These are phyloP conservation scores for Cylindroiulus punctatus DNA, from an alignment of 2,888 invertebrate species.

Conservation along the genomic window DNA sequence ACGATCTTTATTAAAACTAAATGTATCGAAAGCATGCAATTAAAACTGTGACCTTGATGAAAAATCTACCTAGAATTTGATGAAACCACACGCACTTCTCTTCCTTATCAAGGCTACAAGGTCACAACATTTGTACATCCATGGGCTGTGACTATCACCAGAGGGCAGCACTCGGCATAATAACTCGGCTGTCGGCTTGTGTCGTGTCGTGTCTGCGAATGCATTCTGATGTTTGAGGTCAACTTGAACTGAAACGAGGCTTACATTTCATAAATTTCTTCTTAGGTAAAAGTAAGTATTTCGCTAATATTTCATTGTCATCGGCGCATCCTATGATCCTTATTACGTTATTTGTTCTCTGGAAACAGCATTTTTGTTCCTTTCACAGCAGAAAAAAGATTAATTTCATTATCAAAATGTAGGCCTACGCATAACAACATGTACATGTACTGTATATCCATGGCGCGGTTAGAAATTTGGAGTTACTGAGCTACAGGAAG, in stretches of 20 bases:
- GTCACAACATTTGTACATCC: background rate
- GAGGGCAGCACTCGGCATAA: no score
- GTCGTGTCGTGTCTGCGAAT: background rate
- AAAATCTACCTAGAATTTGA: background rate
- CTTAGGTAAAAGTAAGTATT: background rate
- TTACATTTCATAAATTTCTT: background rate
- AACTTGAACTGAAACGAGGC: background rate
- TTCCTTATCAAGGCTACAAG: background rate
- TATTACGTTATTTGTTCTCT: no score
- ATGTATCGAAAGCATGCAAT: background rate
- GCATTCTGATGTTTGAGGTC: no score
- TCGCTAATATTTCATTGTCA: background rate
- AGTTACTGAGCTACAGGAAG: no score
- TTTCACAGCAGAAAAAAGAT: no score
- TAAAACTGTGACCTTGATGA: background rate
- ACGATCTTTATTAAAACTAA: background rate
- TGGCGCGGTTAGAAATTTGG: no score
- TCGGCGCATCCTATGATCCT: no score
- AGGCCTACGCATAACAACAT: no score
- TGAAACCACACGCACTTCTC: background rate
- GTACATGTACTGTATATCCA: no score
- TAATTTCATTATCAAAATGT: no score
- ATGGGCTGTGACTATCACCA: no score
- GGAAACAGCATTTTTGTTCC: no score
- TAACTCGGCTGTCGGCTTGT: background rate